Base-by-base conservation (phyloP, 2,797 vertebrate genomes). In the Neosilurus hyrtlii region DNA sequence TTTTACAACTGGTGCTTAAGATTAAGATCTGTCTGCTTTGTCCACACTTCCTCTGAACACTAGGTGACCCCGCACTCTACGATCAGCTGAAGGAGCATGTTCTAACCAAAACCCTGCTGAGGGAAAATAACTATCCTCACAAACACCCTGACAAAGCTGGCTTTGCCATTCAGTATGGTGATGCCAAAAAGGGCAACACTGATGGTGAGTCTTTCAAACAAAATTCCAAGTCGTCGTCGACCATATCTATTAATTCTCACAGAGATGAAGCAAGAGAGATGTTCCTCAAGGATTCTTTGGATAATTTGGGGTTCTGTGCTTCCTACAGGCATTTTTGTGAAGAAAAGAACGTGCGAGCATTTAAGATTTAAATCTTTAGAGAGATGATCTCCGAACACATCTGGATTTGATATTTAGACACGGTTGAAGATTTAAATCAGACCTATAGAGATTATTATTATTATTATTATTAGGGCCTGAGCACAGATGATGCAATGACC, bases 51-150 rank as follows among this genome's bases (percentile, higher is more conserved):
- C 4, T 75, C 12, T 84, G n/a, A 65, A 14, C 61, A n/a, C 9
- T 74, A 92, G 94, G 90, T 84, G 94, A 92, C 63, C 0, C 14
- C 35, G 30, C 73, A 12, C 88, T 97, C 3, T 96, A 95, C 85
- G 91, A 91, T 81, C 89, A 91, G 81, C 63, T 97, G 68, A 94
- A 94, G 89, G 90, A 92, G 24, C 95, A 96, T 62, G 14, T 95
- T 87, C 86, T 96, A 87, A 93, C 91, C 18, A 92, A 95, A 62
- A 92, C 94, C 43, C 88, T 87, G 76, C 68, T 96, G 86, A 90
- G 84, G 26, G 94, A 95, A 89, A 93, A 90, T 88, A 94, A 95
- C 86, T 96, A 91, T 86, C 95, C 95, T 0, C 83, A 90, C 51
- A 88, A 89, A 85, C 90, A 95, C 82, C 94, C 93, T 57, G 91